Base-by-base conservation (phyloP, 2,113 vertebrate genomes). In the Aphyosemion australe region DNA sequence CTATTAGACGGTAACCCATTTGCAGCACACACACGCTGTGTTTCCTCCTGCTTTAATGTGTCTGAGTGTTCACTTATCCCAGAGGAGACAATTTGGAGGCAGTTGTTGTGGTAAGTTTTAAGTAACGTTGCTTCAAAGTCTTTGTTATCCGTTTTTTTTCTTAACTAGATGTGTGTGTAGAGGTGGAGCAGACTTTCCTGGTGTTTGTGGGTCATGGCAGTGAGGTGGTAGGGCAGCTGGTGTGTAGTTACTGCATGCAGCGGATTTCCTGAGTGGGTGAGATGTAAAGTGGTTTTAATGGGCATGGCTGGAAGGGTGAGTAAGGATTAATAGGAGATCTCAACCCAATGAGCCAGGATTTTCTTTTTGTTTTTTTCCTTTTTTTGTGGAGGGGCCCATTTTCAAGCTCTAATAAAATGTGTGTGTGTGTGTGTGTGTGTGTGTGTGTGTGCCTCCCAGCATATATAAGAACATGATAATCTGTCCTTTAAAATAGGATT, bases 251-350 rank as follows among this genome's bases (percentile, higher is more conserved):
- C 41, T 61, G 56, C 46, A 46, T 32, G 39, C 21, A 6, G 41
- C 51, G 39, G 55, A 19, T 59, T 45, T 34, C 62, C 45, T 65
- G 60, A 51, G 52, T 52, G 60, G 34, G 43, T 34, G 59, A 43
- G 43, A 32, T 39, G 21, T 43, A 61, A 69, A 74, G 56, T 47
- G 54, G 52, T 65, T 81, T 88, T 81, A 83, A 83, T 84, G 62
- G 79, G 26, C 68, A 67, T 48, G 58, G 54, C 64, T 76, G 58
- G 61, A 61, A 73, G 65, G 64, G 60, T 76, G 78, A 81, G 74
- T 54, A 34, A 59, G 81, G 87, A 89, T 89, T 88, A 86, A 84
- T 84, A 69, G 26, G 65, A 82, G 65, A 83, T 84, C 80, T 84
- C 58, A 69, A 59, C 61, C 59, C 68, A 74, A 43, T 79, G 68